Conservation (phyloP, 2,113 vertebrate species). For the Anser cygnoides region DNA sequence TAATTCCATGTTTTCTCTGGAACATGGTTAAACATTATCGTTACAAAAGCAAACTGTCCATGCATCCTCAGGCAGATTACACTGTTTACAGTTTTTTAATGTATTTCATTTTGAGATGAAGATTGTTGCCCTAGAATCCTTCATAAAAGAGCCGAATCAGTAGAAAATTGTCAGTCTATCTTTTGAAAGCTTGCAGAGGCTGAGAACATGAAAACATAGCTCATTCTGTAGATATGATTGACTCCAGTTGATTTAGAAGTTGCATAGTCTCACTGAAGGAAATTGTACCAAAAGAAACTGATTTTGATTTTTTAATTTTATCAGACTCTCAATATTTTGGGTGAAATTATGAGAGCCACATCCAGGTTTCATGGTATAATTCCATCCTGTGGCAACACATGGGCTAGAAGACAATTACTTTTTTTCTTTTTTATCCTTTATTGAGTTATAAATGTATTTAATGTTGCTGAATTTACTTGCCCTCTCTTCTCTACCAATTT, state of each 20-base stretch:
- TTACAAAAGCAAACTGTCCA: constrained; percentile 49
- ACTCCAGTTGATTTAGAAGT: background rate
- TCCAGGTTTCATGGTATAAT: background rate
- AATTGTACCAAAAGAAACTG: background rate
- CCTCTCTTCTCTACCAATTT: background rate
- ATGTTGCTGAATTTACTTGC: background rate
- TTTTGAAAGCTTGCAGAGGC: constrained; percentile 8
- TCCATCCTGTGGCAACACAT: background rate
- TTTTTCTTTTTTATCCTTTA: background rate
- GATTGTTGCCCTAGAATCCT: constrained; percentile 24
- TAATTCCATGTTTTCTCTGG: constrained; percentile 57
- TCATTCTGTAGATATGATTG: background rate
- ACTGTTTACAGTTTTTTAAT: background rate
- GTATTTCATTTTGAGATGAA: constrained; percentile 33
- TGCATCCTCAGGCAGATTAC: constrained; percentile 41
- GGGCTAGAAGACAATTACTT: background rate
- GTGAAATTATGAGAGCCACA: background rate
- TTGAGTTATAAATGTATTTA: background rate
- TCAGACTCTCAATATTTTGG: background rate
- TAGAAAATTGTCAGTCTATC: background rate
- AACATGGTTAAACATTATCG: background rate
- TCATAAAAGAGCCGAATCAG: constrained; percentile 20
- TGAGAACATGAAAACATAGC: background rate
- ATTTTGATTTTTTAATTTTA: background rate
- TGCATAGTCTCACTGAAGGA: background rate